phyloP scores from a whole-genome alignment of 2,888 invertebrate species.

The Acholoe squamosa region DNA sequence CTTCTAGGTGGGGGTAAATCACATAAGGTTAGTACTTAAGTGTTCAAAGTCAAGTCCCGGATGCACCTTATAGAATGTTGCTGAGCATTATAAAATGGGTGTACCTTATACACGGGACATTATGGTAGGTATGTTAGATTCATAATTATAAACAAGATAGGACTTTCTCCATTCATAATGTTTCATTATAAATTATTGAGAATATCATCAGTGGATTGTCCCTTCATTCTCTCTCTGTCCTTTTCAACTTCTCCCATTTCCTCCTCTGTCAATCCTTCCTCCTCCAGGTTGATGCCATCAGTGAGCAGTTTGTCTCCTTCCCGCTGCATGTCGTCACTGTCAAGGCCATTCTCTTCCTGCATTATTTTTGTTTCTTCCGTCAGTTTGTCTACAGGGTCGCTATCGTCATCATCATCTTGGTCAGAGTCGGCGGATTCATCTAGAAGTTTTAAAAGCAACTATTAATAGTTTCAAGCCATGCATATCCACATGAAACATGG shows the following conservation, averaged over 20 bases:
- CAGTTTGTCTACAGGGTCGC: neutral
- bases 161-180: no score
- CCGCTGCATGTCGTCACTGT: neutral
- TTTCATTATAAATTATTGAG: neutral
- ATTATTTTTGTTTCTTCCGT: neutral
- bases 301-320: constrained; percentile 22
- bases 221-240: constrained; percentile 5
- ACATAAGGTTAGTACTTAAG: no score
- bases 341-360: constrained; percentile 9
- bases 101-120: no score
- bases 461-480: no score
- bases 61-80: no score
- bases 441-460: neutral
- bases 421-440: neutral
- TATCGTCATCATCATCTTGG: neutral
- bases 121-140: no score
- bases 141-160: no score
- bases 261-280: constrained; percentile 33
- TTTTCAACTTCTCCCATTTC: neutral
- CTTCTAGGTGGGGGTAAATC: no score
- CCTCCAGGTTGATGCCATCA: constrained; percentile 11
- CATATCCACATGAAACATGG: no score
- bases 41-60: no score
- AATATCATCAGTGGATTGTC: neutral
- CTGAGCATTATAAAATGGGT: no score